Evolutionary conservation across 1,140 invertebrate species (phyloP).

Genomic region (Macrocentrus cingulum): DNA sequence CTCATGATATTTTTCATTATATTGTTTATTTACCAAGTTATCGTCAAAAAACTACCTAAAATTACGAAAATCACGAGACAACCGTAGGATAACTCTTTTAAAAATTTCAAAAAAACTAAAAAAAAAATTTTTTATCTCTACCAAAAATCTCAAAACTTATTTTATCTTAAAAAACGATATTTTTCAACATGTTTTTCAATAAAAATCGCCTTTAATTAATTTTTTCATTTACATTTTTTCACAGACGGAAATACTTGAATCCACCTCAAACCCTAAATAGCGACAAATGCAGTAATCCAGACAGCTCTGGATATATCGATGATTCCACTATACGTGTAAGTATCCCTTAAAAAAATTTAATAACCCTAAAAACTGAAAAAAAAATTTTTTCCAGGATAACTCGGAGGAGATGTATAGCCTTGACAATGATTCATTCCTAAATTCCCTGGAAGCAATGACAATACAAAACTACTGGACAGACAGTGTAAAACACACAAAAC

Average conservation of each 20-base stretch:
- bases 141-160: too few relatives aligned
- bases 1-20: too few relatives aligned
- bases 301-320: conserved; percentile 85
- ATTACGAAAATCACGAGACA: too few relatives aligned
- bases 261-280: conserved; percentile 76
- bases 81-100: too few relatives aligned
- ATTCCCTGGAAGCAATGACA: conserved; percentile 88
- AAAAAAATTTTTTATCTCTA: conserved; percentile 13
- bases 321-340: conserved; percentile 84
- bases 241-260: conserved; percentile 71
- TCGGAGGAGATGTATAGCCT: conserved; percentile 90
- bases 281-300: conserved; percentile 80
- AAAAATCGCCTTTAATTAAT: too few relatives aligned
- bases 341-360: conserved; percentile 30
- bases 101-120: too few relatives aligned
- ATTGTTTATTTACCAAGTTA: too few relatives aligned
- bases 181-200: too few relatives aligned
- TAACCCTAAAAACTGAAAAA: conserved; percentile 26
- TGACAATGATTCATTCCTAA: conserved; percentile 89
- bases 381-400: conserved; percentile 68
- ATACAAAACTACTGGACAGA: conserved; percentile 93
- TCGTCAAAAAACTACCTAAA: too few relatives aligned
- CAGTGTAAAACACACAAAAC: conserved; percentile 87
- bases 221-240: too few relatives aligned
- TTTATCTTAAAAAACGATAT: too few relatives aligned